phyloP scores from a whole-genome alignment of 2,113 vertebrate species.

The Odocoileus hemionus region DNA sequence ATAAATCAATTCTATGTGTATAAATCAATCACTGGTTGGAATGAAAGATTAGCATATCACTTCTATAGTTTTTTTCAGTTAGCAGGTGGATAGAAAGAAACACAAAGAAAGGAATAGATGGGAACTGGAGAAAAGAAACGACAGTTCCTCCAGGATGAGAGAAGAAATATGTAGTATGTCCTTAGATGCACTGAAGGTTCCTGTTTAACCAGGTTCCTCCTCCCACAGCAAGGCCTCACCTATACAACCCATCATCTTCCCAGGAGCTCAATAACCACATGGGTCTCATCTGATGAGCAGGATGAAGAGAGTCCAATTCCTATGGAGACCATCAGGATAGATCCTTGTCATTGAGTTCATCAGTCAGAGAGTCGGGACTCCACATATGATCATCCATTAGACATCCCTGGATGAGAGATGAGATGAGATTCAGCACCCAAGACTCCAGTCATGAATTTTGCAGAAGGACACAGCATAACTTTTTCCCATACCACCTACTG shows the following conservation, averaged over 20 bases:
- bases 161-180: not conserved
- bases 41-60: not conserved
- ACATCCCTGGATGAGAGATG: not conserved
- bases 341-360: not conserved
- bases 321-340: not conserved
- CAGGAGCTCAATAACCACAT: not conserved
- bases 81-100: not conserved
- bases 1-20: not conserved
- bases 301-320: not conserved
- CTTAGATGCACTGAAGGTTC: not conserved
- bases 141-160: not conserved
- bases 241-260: too few relatives aligned
- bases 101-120: not conserved
- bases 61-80: not conserved
- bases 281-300: not conserved
- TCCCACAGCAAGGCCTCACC: not conserved
- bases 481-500: rapidly evolving
- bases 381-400: not conserved
- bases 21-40: not conserved
- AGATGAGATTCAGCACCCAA: not conserved
- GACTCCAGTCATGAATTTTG: not conserved
- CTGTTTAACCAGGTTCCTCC: not conserved
- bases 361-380: not conserved
- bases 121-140: not conserved
- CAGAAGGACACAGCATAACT: not conserved